phyloP scores from a whole-genome alignment of 2,888 invertebrate species.

The Standfussiana lucernea region DNA sequence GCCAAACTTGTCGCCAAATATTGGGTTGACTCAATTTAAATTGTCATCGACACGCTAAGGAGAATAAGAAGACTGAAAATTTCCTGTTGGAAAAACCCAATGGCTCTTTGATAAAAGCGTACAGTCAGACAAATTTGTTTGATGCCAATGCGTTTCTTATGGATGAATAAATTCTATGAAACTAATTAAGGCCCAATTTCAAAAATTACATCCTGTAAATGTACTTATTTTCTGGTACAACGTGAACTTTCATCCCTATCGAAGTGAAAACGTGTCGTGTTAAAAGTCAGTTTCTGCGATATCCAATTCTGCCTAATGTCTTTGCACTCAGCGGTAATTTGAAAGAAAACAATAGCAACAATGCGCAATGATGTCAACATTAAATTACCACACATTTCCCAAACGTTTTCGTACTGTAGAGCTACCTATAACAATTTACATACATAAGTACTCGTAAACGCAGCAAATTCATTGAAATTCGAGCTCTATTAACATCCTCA shows the following conservation, averaged over 20 bases:
- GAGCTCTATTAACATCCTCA: constrained; percentile 9
- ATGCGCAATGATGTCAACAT: background rate
- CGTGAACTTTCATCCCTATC: constrained; percentile 3
- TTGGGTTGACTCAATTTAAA: too few relatives aligned
- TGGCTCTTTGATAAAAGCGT: too few relatives aligned
- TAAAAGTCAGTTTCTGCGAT: background rate
- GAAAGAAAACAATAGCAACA: background rate
- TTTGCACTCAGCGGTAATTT: background rate
- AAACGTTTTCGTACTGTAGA: background rate
- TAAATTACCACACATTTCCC: background rate
- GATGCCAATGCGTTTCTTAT: background rate
- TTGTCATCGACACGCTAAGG: too few relatives aligned
- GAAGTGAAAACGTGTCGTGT: background rate
- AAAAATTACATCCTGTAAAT: background rate
- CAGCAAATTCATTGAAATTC: constrained; percentile 2
- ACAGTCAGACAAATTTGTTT: background rate
- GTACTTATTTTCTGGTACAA: constrained; percentile 16
- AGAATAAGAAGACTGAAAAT: too few relatives aligned
- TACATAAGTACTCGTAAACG: constrained; percentile 16
- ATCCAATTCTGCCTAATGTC: background rate
- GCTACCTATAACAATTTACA: constrained; percentile 6
- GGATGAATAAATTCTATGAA: background rate
- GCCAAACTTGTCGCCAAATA: too few relatives aligned
- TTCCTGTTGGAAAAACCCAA: too few relatives aligned
- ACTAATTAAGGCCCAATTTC: background rate